Conservation (phyloP, 2,888 invertebrate species). For the Piscicola geometra region DNA sequence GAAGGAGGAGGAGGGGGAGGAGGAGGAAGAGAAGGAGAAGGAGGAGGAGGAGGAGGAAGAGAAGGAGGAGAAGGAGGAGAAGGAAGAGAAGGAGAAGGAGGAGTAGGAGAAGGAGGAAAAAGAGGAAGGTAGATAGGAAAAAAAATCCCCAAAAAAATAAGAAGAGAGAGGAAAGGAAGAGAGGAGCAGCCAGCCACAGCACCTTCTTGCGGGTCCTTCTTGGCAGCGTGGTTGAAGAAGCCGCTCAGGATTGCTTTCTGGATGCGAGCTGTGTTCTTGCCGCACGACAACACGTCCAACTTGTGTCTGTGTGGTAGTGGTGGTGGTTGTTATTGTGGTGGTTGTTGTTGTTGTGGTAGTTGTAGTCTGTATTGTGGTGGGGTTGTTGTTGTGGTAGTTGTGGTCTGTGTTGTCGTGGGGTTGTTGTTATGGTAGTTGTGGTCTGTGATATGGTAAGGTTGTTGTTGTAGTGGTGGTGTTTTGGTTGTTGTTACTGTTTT, state of each 20-base stretch:
- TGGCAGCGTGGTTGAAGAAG: slow-evolving; percentile 96
- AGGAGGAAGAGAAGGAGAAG: not conserved
- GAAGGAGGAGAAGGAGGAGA: not conserved
- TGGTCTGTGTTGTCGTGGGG: no score
- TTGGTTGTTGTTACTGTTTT: no score
- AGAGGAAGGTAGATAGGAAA: no score
- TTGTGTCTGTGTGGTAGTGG: slow-evolving; percentile 50
- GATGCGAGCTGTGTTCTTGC: slow-evolving; percentile 85
- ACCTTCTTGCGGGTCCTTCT: slow-evolving; percentile 92
- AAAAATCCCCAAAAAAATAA: not conserved
- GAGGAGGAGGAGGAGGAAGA: not conserved
- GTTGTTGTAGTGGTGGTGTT: not conserved
- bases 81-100: not conserved
- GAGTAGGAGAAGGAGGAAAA: not conserved
- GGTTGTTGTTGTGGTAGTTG: not conserved
- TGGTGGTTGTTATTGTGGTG: not conserved
- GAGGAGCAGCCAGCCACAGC: no score
- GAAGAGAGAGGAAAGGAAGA: not conserved
- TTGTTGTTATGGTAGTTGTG: no score
- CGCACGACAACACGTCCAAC: slow-evolving; percentile 87
- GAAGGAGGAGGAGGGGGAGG: not conserved
- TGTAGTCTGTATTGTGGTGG: not conserved
- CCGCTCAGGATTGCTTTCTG: slow-evolving; percentile 97
- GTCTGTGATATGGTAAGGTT: not conserved
- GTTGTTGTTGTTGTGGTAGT: not conserved